These are phyloP conservation scores for Psix sp. DNA, from an alignment of 1,140 invertebrate species.

Conservation along the genomic window DNA sequence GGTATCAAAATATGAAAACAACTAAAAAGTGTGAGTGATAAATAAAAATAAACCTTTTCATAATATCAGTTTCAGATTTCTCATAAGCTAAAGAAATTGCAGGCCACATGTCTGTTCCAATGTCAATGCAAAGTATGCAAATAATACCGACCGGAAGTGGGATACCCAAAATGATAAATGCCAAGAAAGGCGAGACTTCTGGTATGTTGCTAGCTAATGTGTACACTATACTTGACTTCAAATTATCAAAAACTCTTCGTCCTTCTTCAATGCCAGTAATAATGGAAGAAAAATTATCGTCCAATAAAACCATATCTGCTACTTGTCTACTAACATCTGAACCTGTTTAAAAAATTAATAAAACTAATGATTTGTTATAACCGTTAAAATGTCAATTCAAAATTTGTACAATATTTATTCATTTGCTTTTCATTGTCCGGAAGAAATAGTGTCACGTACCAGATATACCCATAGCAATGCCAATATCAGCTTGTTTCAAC, in stretches of 20 bases:
- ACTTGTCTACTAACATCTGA: constrained; percentile 90
- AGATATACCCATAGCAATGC: constrained; percentile 84
- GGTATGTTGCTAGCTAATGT: constrained; percentile 93
- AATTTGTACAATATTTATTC: no score
- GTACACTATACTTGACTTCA: constrained; percentile 96
- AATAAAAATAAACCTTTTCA: constrained; percentile 81
- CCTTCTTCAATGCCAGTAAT: constrained; percentile 94
- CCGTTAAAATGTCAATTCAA: not conserved
- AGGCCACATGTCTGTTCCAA: constrained; percentile 89
- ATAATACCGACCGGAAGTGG: constrained; percentile 89
- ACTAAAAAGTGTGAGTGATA: no score
- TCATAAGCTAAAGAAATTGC: constrained; percentile 94
- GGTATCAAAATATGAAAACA: no score
- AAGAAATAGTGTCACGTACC: no score
- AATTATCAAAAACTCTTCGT: constrained; percentile 92
- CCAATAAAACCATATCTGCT: constrained; percentile 94
- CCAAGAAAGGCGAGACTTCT: constrained; percentile 91
- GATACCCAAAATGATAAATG: constrained; percentile 89
- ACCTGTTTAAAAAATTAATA: constrained; percentile 69
- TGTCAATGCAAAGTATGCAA: constrained; percentile 90
- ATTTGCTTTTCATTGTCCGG: no score
- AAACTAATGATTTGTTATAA: constrained; percentile 5
- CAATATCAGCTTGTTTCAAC: constrained; percentile 87
- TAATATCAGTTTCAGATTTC: constrained; percentile 90
- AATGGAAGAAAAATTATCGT: constrained; percentile 95